Base-by-base conservation (phyloP, 2,888 invertebrate genomes). In the Mamestra brassicae region DNA sequence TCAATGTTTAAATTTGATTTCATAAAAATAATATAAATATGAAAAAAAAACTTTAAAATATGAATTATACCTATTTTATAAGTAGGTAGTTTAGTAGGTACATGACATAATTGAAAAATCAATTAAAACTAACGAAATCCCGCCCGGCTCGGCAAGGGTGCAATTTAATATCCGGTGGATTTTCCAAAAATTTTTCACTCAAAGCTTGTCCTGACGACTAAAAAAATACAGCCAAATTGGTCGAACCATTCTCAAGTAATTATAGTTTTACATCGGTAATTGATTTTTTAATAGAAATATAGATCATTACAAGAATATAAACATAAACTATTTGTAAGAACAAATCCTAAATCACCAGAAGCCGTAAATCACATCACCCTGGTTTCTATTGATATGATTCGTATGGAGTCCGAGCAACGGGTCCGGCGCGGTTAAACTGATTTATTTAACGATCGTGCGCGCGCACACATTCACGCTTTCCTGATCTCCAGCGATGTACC, bases 401-500 rank as follows among this genome's bases (percentile, higher is more conserved):
- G 71, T 63, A 87, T 78, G 71, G 68, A 73, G 80, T 77, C 63
- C 82, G 67, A 64, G 69, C 80, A 87, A 80, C 85, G 78, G 85
- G 62, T 76, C 74, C 68, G 61, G 8, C 26, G 67, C 80, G 85
- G 70, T 83, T 83, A 76, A 83, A 72, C 74, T 81, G 79, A 83
- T 81, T 79, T 86, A 84, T 81, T 84, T 82, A 81, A 80, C 83
- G 82, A 83, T 87, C 86, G 85, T 87, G 86, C 81, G 69, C 84
- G 78, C 57, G 81, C 86, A 84, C 86, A 84, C 88, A 88, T 93
- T 94, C 93, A 94, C 94, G 95, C 95, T 95, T 94, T 95, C 94
- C 89, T 89, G 93, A 89, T 86, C 92, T 79, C 69, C 77, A 79
- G 79, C 84, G 77, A 86, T 87, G 81, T 78, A 67, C 80, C 65